Evolutionary conservation across 2,888 invertebrate genomes (phyloP).

Genomic region (Callimorpha dominula): DNA sequence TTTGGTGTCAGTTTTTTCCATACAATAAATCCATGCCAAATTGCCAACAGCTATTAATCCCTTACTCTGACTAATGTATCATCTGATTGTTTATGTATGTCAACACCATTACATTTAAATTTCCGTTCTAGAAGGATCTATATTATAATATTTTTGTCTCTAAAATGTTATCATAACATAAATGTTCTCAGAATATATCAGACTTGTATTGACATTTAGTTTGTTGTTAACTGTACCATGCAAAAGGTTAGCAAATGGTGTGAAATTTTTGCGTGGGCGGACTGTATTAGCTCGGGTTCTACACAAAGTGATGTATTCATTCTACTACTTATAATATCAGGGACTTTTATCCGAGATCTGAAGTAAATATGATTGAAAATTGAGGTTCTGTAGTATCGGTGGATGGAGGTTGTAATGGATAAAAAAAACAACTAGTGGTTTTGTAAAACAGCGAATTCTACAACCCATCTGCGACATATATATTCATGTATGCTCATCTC

Average conservation of each 20-base stretch:
- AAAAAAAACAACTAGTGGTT: too few species aligned
- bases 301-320: constrained; percentile 4
- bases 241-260: constrained; percentile 29
- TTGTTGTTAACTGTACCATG: constrained; percentile 32
- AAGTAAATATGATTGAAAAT: constrained; percentile 6
- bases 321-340: not conserved
- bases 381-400: constrained; percentile 4
- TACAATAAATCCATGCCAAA: not conserved
- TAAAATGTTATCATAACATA: not conserved
- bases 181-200: not conserved
- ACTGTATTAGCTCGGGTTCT: constrained; percentile 1
- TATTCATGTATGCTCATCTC: too few species aligned
- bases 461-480: too few species aligned
- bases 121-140: not conserved
- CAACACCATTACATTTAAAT: not conserved
- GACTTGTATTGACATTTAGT: constrained; percentile 24
- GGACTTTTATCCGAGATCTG: not conserved
- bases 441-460: too few species aligned
- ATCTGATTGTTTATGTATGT: not conserved
- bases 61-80: not conserved
- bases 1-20: not conserved
- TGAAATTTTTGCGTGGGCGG: constrained; percentile 33
- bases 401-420: not conserved
- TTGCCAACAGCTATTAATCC: not conserved
- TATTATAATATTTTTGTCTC: not conserved